These are phyloP conservation scores for Penaeus vannamei DNA, from an alignment of 1,140 invertebrate species.

Conservation along the genomic window DNA sequence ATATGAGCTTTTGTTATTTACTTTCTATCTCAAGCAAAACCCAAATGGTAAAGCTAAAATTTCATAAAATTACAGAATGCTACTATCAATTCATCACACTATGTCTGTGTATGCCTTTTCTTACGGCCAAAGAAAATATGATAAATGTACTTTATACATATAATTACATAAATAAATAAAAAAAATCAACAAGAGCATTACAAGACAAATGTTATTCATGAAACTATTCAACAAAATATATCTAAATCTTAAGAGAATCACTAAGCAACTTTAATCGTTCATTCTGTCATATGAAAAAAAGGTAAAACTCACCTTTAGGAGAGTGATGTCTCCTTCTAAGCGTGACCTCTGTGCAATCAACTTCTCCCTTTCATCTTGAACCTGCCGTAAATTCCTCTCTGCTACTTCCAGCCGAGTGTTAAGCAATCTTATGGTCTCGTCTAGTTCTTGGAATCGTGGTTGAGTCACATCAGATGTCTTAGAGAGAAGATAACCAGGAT, in stretches of 20 bases:
- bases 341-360: conserved; percentile 48
- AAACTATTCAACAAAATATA: no score
- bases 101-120: no score
- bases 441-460: conserved; percentile 48
- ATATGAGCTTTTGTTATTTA: no score
- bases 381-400: conserved; percentile 49
- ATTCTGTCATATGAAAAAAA: no score
- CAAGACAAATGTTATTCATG: no score
- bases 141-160: not conserved
- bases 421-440: conserved; percentile 45
- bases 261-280: no score
- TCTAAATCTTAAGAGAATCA: no score
- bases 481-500: not conserved
- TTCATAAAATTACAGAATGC: no score
- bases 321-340: conserved; percentile 63
- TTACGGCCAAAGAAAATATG: not conserved
- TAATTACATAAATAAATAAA: not conserved
- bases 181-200: not conserved
- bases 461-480: conserved; percentile 43
- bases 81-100: no score
- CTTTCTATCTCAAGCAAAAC: no score
- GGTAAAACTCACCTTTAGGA: conserved; percentile 49
- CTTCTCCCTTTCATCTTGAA: conserved; percentile 60
- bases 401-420: conserved; percentile 47
- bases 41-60: no score